These are phyloP conservation scores for Vidua macroura DNA, from an alignment of 2,113 vertebrate species.

Conservation along the genomic window DNA sequence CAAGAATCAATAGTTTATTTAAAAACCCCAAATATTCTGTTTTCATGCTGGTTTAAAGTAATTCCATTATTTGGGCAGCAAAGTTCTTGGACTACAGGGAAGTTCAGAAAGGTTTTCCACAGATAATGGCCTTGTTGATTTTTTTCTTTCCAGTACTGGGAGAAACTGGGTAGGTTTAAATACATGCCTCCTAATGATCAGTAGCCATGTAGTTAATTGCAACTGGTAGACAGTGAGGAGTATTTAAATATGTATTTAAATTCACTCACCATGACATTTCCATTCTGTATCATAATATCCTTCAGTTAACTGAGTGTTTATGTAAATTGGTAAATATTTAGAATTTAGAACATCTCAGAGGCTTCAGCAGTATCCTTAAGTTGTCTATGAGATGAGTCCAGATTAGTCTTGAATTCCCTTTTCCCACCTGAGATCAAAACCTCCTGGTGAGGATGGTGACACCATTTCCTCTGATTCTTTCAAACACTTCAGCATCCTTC, in stretches of 20 bases:
- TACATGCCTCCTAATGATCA: neutral
- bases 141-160: neutral
- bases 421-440: conserved; percentile 35
- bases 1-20: neutral
- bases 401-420: neutral
- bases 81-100: neutral
- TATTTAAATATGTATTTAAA: neutral
- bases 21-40: neutral
- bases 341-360: neutral
- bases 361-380: neutral
- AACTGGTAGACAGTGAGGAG: neutral
- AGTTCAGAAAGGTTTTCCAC: neutral
- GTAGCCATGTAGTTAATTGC: neutral
- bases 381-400: neutral
- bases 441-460: neutral
- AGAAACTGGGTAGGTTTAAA: neutral
- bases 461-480: conserved; percentile 50
- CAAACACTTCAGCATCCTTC: conserved; percentile 22
- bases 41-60: neutral
- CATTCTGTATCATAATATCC: neutral
- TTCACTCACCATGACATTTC: neutral
- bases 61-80: neutral
- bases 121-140: neutral
- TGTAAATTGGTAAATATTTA: neutral
- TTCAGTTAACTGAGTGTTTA: neutral